phyloP scores from a whole-genome alignment of 2,888 invertebrate genomes.

The Lepas anatifera region DNA sequence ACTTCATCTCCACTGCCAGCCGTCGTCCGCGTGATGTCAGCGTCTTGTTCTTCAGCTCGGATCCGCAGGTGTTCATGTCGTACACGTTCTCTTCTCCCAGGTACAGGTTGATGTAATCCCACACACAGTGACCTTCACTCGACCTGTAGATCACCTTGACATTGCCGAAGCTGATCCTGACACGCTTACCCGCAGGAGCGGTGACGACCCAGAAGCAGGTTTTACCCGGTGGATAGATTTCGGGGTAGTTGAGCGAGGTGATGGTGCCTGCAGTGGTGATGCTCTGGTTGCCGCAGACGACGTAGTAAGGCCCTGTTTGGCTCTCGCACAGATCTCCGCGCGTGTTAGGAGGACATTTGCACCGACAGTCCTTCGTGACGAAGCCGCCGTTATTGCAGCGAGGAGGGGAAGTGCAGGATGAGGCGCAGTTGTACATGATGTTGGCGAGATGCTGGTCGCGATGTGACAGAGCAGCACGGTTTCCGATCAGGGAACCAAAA shows the following conservation, averaged over 20 bases:
- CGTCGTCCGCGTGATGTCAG: not conserved
- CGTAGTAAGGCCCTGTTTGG: not conserved
- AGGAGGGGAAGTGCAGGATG: too few relatives aligned
- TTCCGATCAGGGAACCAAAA: not conserved
- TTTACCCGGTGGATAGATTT: not conserved
- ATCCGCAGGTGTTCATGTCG: not conserved
- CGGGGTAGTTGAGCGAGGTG: constrained; percentile 14
- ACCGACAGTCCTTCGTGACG: not conserved
- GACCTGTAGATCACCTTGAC: not conserved
- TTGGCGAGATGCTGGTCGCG: not conserved
- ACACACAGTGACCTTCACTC: not conserved
- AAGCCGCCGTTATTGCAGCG: not conserved
- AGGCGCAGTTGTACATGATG: too few relatives aligned
- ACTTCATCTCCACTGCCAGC: not conserved
- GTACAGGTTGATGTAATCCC: not conserved
- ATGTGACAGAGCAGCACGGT: constrained; percentile 1
- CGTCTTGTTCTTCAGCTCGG: not conserved
- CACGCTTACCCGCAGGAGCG: not conserved
- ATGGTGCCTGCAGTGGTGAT: not conserved
- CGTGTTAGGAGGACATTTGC: not conserved
- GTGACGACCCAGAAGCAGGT: not conserved
- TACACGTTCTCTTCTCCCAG: not conserved
- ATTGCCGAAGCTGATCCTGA: not conserved
- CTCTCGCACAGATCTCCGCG: not conserved
- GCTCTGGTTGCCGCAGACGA: not conserved